These are phyloP conservation scores for Oncorhynchus keta DNA, from an alignment of 2,113 vertebrate genomes.

Conservation along the genomic window DNA sequence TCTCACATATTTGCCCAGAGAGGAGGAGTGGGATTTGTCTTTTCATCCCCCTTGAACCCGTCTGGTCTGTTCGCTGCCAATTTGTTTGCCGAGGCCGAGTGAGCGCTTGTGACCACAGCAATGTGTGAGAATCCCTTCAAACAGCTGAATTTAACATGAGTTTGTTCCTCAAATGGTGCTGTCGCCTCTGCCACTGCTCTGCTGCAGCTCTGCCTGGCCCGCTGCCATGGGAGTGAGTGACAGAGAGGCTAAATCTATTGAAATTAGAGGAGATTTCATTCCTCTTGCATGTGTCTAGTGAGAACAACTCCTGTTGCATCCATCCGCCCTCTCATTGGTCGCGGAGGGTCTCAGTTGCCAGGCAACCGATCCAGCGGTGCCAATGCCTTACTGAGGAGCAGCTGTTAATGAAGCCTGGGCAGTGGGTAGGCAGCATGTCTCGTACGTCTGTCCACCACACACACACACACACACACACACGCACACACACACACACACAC, in stretches of 20 bases:
- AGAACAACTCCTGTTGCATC: conserved; percentile 67
- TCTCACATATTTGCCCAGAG: not conserved
- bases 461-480: not conserved
- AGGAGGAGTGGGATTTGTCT: conserved; percentile 9
- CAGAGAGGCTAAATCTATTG: conserved; percentile 46
- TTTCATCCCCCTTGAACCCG: not conserved
- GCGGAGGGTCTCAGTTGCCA: conserved; percentile 72
- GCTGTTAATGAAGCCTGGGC: conserved; percentile 65
- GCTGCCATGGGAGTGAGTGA: conserved; percentile 43
- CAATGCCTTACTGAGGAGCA: conserved; percentile 60
- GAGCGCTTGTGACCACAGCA: not conserved
- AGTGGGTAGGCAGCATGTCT: conserved; percentile 41
- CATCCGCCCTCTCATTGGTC: conserved; percentile 56
- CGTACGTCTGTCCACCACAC: conserved; percentile 33
- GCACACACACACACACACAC: not conserved
- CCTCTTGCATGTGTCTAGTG: conserved; percentile 58
- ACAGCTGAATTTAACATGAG: not conserved
- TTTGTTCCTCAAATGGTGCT: not conserved
- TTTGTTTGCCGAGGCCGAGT: conserved; percentile 5
- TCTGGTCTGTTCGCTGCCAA: not conserved
- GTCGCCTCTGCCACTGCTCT: not conserved
- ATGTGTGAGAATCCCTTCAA: not conserved
- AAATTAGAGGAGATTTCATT: conserved; percentile 46
- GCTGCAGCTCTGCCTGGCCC: not conserved
- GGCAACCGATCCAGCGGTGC: conserved; percentile 71